Evolutionary conservation across 2,888 invertebrate genomes (phyloP), one percentile per base, ranked within the genome.

Genomic region (Drosophila dives): DNA sequence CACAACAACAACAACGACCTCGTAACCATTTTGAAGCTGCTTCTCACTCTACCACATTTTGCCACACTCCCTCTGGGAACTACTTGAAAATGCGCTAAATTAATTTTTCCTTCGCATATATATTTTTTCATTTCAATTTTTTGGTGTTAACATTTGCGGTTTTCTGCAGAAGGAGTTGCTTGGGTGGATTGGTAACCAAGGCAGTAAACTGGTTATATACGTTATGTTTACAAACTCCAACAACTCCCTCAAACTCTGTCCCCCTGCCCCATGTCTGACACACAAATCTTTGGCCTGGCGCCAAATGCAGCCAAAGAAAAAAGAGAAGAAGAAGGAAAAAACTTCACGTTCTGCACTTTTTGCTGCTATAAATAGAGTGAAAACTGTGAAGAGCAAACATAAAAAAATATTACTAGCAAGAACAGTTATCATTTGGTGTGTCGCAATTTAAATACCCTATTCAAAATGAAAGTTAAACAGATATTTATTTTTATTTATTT

Each of bases 281-380:
- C 80, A 75, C 60, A 76, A 68, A 76, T 80, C 75, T 80, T 79
- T 87, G 86, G 87, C 82, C 62, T 59, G 72, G 68, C 80, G 89
- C 90, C 88, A 87, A 87, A 81, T 77, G 77, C 73, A 67, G 71
- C 64, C 38, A 64, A 73, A 75, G 51, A 70, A 54, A 72, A 61
- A 64, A 64, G 64, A 71, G 82, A 77, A 80, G 40, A 63, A 55
- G 72, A 65, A 65, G 65, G 67, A 72, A 82, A 75, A 36, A 74
- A 71, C 75, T 86, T 77, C 64, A 60, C 73, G 82, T 83, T 85
- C 80, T 75, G 61, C 81, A 62, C 64, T 80, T 75, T 74, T 61
- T 79, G 63, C 65, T 71, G 73, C 81, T 89, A 87, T 81, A 89
- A 89, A 89, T 89, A 87, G 85, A 83, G 83, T 76, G 77, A 87